Evolutionary conservation across 2,888 invertebrate species (phyloP), one percentile per base, ranked within the genome.

Genomic region (Leucophenga maculata): DNA sequence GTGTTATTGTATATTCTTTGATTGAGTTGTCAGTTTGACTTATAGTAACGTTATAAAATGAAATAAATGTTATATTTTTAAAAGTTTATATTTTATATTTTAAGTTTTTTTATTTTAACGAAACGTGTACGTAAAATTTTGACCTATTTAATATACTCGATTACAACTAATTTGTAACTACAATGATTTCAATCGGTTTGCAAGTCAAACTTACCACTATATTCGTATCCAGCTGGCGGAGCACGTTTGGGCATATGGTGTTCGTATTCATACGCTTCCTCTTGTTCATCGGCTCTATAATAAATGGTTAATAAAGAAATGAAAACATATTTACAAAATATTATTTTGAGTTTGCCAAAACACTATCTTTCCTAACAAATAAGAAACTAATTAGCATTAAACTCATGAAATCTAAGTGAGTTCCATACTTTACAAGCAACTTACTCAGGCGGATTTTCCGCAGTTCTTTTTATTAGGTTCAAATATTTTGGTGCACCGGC

Each of bases 371-470:
- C n/a, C n/a, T n/a, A 20, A 55, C 1, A 55, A 55, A 11, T n/a
- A 31, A 32, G n/a, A 20, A 39, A 20, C 46, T 46, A 55, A 20
- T 8, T 55, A 55, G 22, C 44, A 32, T 39, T 65, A n/a, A 70
- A 46, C 39, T 39, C 39, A 39, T 11, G 39, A 11, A 39, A 57
- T n/a, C 57, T 39, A 60, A 32, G 18, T 74, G 54, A 77, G 76
- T 78, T 74, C 81, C 79, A 80, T 80, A 80, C 80, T 82, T 80
- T 80, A 80, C 80, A 81, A 78, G 74, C 76, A 77, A 81, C 81
- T 81, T 81, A 81, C 81, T 81, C 81, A 68, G 79, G 78, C 83
- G 80, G 80, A 83, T 74, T 79, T 76, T 80, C 80, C 80, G 78
- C 83, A 67, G 83, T 69, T 69, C 80, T 74, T 57, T 85, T 85